phyloP scores from a whole-genome alignment of 2,888 invertebrate species.

The Oscheius sp. region DNA sequence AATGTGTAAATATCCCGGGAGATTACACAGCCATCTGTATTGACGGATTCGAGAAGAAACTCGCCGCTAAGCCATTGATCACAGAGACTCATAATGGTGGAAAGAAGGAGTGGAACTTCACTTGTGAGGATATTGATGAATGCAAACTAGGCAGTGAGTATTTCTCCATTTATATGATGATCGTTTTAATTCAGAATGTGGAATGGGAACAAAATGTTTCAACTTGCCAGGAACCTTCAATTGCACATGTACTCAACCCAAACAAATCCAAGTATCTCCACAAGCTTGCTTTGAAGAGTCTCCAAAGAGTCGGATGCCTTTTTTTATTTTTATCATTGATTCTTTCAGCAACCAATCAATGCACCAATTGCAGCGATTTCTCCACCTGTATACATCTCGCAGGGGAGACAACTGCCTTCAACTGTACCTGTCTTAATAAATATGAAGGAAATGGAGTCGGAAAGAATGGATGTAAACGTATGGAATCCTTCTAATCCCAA shows the following conservation, averaged over 20 bases:
- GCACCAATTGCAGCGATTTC: constrained; percentile 1
- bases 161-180: background rate
- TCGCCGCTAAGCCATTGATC: background rate
- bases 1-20: constrained; percentile 58
- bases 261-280: background rate
- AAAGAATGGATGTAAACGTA: constrained; percentile 11
- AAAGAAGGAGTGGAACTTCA: background rate
- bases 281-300: background rate
- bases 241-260: background rate
- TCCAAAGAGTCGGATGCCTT: background rate
- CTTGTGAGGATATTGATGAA: background rate
- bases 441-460: constrained; percentile 17
- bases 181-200: too few species aligned
- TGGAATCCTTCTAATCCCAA: too few species aligned
- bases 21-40: constrained; percentile 59
- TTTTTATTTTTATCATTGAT: background rate
- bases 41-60: constrained; percentile 60
- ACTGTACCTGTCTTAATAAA: constrained; percentile 16
- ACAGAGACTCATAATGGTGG: background rate
- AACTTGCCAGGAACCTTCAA: background rate
- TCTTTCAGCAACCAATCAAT: background rate
- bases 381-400: background rate
- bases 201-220: background rate
- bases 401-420: background rate
- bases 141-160: background rate